Base-by-base conservation (phyloP, 2,113 vertebrate species). In the Gorsachius goisagi region DNA sequence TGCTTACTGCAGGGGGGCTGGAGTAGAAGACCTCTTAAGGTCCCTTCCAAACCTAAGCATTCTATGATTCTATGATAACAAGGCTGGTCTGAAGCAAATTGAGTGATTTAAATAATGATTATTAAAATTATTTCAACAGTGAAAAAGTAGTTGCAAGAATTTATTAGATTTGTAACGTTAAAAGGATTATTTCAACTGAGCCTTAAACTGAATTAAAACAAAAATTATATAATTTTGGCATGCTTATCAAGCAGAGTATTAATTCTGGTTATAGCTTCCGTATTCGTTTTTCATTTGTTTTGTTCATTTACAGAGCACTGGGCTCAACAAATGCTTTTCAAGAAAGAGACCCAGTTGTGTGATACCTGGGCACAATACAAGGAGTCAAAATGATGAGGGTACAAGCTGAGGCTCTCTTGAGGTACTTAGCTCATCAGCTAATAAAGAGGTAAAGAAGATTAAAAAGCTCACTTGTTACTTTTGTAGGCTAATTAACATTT, bases 401-500 rank as follows among this genome's bases (percentile, higher is more conserved):
- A 82, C 12, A 59, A 83, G 37, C 69, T 63, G 28, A 80, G n/a
- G 32, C 3, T 88, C 33, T 80, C 67, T 74, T 80, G 50, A 76
- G 53, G 18, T 83, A 26, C 32, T 89, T 77, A 62, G 33, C 24
- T 90, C 77, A 85, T 55, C 55, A 85, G 44, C 59, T 95, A 91
- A 94, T 94, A 94, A 93, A 93, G 94, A 91, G 44, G 50, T 74
- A 94, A 93, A 78, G 58, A 22, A 85, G 63, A 95, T 94, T 89
- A 67, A 73, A 93, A 95, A 91, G 6, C 56, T 88, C 67, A 39
- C 41, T 91, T 93, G 67, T 83, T 96, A 89, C 72, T 88, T 91
- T 90, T 90, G 55, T 83, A 11, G 75, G 60, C 85, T 95, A 95
- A 95, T 97, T 91, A 95, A 86, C 89, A 95, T 94, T 91, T 94